A percentile compares a stretch with the other conserved stretches of the same genome.
Evolutionary conservation across 2,888 invertebrate species (phyloP).

Genomic region (Autographa gamma): DNA sequence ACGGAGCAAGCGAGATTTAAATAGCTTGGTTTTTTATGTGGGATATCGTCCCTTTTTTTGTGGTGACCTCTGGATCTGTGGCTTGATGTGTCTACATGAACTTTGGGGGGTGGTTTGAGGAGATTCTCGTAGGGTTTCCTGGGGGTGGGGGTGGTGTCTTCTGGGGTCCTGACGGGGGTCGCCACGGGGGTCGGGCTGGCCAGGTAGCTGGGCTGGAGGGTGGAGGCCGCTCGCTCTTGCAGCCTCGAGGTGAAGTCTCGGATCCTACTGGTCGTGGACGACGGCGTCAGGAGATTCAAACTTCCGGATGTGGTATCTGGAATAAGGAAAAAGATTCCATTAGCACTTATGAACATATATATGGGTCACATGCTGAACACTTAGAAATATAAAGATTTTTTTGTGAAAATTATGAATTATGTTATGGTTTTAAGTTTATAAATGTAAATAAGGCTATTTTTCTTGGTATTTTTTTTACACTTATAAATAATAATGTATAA

Average conservation of each 20-base stretch:
- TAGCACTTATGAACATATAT: not conserved
- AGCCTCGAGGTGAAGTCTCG: slow-evolving; percentile 90
- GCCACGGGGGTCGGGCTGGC: slow-evolving; percentile 69
- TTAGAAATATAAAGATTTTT: not conserved
- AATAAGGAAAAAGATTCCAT: slow-evolving; percentile 51
- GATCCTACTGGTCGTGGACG: slow-evolving; percentile 88
- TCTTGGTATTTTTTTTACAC: too few relatives aligned
- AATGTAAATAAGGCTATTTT: too few relatives aligned
- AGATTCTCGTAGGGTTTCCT: slow-evolving; percentile 76
- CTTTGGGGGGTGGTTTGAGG: slow-evolving; percentile 82
- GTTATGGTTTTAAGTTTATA: too few relatives aligned
- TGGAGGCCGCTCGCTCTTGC: slow-evolving; percentile 85
- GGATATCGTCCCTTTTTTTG: slow-evolving; percentile 80
- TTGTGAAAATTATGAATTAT: too few relatives aligned
- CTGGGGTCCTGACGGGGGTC: slow-evolving; percentile 75
- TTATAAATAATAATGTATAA: too few relatives aligned
- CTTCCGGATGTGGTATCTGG: slow-evolving; percentile 90
- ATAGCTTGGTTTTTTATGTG: slow-evolving; percentile 94
- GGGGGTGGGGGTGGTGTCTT: slow-evolving; percentile 72
- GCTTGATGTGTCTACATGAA: slow-evolving; percentile 77
- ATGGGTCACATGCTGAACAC: not conserved
- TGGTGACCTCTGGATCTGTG: slow-evolving; percentile 80
- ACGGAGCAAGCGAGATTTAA: slow-evolving; percentile 96
- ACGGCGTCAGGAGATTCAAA: slow-evolving; percentile 90
- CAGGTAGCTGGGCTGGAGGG: slow-evolving; percentile 70